Conservation (phyloP, 2,113 vertebrate species). For the Hippocampus barbouri region DNA sequence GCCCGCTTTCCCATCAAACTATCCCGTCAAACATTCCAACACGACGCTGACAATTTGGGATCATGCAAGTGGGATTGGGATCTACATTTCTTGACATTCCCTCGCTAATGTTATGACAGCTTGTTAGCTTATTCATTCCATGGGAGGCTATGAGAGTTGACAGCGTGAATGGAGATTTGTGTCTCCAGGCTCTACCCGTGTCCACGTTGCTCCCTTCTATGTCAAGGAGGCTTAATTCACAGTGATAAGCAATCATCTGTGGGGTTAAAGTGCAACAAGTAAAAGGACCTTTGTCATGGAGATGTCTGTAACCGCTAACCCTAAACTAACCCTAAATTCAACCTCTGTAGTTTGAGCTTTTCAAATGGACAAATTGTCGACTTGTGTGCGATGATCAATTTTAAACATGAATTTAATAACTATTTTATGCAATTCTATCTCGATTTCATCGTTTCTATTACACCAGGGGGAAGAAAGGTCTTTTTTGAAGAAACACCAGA, state of each 20-base stretch:
- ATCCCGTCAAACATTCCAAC: conserved; percentile 20
- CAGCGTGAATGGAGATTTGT: conserved; percentile 50
- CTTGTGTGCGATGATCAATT: conserved; percentile 7
- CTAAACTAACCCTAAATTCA: conserved; percentile 19
- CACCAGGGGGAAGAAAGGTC: background rate
- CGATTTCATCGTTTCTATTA: background rate
- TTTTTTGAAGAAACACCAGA: background rate
- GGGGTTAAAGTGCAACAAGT: conserved; percentile 45
- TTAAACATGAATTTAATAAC: conserved; percentile 4
- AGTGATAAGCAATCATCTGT: conserved; percentile 54
- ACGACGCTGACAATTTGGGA: conserved; percentile 16
- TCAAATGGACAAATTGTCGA: conserved; percentile 11
- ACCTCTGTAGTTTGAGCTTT: conserved; percentile 11
- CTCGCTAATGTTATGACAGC: conserved; percentile 58
- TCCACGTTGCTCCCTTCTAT: conserved; percentile 41
- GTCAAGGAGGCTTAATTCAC: conserved; percentile 58
- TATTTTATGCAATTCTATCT: background rate
- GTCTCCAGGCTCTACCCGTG: conserved; percentile 49
- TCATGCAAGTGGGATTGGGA: conserved; percentile 25
- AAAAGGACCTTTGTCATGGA: conserved; percentile 37
- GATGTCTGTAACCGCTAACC: conserved; percentile 48
- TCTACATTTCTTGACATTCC: conserved; percentile 41
- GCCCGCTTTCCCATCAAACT: conserved; percentile 34
- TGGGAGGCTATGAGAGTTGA: conserved; percentile 50
- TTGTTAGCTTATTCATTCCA: conserved; percentile 53